Evolutionary conservation across 2,113 vertebrate genomes (phyloP).

Genomic region (Neotragus pygmaeus): DNA sequence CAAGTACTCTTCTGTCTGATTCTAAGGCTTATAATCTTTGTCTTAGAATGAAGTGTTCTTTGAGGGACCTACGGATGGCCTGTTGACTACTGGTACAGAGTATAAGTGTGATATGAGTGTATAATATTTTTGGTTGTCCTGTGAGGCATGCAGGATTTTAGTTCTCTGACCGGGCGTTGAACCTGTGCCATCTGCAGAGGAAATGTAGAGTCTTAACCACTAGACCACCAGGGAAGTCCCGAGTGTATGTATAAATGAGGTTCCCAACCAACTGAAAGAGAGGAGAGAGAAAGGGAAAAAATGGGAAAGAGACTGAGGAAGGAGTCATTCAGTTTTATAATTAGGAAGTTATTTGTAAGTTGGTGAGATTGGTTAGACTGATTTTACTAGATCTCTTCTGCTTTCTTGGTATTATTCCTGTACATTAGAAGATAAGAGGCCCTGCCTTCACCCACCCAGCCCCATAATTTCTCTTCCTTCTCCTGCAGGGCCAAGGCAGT

Average conservation of each 20-base stretch:
- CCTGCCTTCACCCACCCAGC: not conserved
- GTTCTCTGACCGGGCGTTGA: not conserved
- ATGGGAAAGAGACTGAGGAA: not conserved
- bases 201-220: not conserved
- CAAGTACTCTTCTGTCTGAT: not conserved
- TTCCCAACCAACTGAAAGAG: not conserved
- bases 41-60: not conserved
- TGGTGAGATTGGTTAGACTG: not conserved
- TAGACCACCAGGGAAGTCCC: not conserved
- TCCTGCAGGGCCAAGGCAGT: not conserved
- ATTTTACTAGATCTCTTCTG: not conserved
- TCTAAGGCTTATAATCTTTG: not conserved
- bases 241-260: not conserved
- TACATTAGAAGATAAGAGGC: not conserved
- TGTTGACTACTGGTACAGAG: not conserved
- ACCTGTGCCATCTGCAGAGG: not conserved
- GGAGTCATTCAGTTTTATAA: not conserved
- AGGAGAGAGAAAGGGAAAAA: not conserved
- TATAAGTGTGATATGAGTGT: not conserved
- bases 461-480: not conserved
- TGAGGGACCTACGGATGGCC: not conserved
- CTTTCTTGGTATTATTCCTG: not conserved
- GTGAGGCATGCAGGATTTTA: not conserved
- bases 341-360: constrained; percentile 21
- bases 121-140: not conserved